Conservation (phyloP, 2,797 vertebrate genomes). For the Ptychadena robeensis region DNA sequence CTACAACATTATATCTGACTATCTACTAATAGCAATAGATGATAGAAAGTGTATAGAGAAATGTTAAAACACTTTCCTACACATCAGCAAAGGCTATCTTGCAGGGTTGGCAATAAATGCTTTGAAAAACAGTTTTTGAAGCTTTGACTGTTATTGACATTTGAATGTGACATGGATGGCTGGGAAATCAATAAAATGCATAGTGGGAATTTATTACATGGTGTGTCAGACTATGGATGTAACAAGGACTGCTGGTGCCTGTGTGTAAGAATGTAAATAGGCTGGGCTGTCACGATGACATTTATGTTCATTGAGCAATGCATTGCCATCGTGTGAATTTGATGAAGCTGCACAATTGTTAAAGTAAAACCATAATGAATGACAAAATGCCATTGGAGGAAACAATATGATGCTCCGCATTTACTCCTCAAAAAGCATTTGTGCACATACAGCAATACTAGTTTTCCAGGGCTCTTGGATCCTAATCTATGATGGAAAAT, state of each 20-base stretch:
- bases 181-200: slow-evolving; percentile 1
- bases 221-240: neutral
- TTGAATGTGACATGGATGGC: neutral
- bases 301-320: neutral
- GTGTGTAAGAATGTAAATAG: neutral
- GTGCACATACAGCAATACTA: too few species aligned
- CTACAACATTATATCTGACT: too few species aligned
- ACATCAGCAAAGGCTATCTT: too few species aligned
- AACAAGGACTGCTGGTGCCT: too few species aligned
- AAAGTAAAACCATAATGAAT: neutral
- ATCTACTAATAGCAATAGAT: too few species aligned
- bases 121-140: too few species aligned
- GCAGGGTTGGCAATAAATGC: too few species aligned
- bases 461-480: too few species aligned
- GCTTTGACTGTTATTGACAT: neutral
- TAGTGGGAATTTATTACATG: neutral
- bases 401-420: neutral
- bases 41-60: too few species aligned
- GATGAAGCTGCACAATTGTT: neutral
- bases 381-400: neutral
- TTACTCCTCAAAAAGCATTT: neutral
- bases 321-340: neutral
- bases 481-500: too few species aligned
- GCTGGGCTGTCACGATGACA: neutral
- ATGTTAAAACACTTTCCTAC: too few species aligned